phyloP scores from a whole-genome alignment of 2,797 vertebrate species.

The Rhinichthys osculus region DNA sequence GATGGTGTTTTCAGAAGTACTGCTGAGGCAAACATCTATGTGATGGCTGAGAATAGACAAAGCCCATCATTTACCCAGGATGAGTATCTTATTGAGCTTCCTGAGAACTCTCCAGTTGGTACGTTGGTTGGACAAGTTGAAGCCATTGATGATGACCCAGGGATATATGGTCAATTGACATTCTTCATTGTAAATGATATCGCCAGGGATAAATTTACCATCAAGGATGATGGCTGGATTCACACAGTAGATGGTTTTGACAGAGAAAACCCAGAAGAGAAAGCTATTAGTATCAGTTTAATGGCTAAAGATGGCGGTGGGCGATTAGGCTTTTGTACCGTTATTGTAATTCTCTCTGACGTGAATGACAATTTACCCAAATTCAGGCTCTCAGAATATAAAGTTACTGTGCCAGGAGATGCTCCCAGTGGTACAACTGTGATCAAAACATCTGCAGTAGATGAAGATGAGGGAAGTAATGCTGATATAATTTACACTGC shows the following conservation, averaged over 20 bases:
- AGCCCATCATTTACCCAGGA: conserved; percentile 81
- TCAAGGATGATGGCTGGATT: conserved; percentile 80
- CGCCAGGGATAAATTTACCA: conserved; percentile 83
- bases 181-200: conserved; percentile 86
- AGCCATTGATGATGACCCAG: conserved; percentile 81
- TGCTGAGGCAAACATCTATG: conserved; percentile 75
- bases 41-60: conserved; percentile 81
- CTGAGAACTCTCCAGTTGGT: conserved; percentile 81
- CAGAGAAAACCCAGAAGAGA: conserved; percentile 81
- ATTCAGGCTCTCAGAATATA: conserved; percentile 82
- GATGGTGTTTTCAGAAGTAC: conserved; percentile 86
- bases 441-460: conserved; percentile 82
- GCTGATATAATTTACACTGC: conserved; percentile 82
- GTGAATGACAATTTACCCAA: conserved; percentile 85
- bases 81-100: conserved; percentile 83
- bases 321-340: conserved; percentile 83
- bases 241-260: conserved; percentile 83
- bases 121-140: conserved; percentile 79
- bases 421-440: conserved; percentile 78
- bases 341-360: conserved; percentile 85
- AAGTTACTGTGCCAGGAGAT: conserved; percentile 78
- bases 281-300: conserved; percentile 80
- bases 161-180: conserved; percentile 75
- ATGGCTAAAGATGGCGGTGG: conserved; percentile 87
- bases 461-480: conserved; percentile 86